phyloP scores from a whole-genome alignment of 2,113 vertebrate genomes.

The Odontesthes bonariensis region DNA sequence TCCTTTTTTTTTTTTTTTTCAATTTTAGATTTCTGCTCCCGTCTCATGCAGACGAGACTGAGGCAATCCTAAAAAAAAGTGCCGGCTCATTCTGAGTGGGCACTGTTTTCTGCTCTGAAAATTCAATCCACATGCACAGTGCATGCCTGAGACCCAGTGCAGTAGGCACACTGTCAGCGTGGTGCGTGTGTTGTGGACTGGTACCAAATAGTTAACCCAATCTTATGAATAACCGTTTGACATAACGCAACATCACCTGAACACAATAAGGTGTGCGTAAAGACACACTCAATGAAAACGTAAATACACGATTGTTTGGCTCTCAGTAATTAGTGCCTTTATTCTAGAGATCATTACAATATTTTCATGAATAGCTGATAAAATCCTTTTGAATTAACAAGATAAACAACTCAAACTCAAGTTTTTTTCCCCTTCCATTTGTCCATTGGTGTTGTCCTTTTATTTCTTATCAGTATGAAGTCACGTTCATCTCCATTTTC shows the following conservation, averaged over 20 bases:
- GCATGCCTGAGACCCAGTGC: constrained; percentile 67
- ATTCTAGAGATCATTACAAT: constrained; percentile 75
- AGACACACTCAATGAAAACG: constrained; percentile 72
- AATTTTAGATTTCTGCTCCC: constrained; percentile 52
- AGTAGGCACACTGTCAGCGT: constrained; percentile 45
- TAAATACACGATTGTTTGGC: constrained; percentile 80
- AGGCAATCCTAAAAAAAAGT: constrained; percentile 35
- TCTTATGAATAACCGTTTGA: constrained; percentile 74
- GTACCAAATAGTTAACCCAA: constrained; percentile 57
- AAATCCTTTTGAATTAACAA: constrained; percentile 71
- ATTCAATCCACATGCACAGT: constrained; percentile 77
- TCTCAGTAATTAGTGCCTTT: constrained; percentile 70
- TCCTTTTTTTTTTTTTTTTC: constrained; percentile 74
- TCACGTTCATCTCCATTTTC: constrained; percentile 53
- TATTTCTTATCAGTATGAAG: constrained; percentile 44
- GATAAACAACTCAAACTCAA: constrained; percentile 59
- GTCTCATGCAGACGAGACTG: constrained; percentile 89
- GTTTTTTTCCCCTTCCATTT: constrained; percentile 36
- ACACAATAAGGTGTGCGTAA: constrained; percentile 77
- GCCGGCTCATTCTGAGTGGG: constrained; percentile 54
- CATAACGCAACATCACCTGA: constrained; percentile 82
- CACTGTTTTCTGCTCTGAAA: constrained; percentile 50
- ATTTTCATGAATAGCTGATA: constrained; percentile 68
- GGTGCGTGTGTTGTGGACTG: constrained; percentile 61
- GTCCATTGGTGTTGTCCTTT: constrained; percentile 52